phyloP scores from a whole-genome alignment of 2,888 invertebrate genomes.

The Scotopteryx bipunctaria region DNA sequence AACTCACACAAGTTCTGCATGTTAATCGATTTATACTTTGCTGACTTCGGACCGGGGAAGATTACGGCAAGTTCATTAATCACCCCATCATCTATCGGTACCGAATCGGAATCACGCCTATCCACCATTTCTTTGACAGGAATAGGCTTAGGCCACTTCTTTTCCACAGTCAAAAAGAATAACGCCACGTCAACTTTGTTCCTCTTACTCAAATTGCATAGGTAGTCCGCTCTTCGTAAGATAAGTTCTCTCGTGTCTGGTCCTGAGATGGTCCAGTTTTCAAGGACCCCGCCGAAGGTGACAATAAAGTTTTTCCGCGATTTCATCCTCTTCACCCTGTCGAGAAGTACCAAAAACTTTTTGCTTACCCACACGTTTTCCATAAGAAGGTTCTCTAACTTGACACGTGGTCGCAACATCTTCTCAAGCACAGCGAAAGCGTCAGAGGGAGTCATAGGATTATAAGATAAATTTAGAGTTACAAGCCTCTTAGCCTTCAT shows the following conservation, averaged over 20 bases:
- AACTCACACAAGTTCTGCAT: slow-evolving; percentile 49
- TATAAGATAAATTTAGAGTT: slow-evolving; percentile 52
- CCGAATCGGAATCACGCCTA: slow-evolving; percentile 16
- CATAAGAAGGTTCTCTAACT: slow-evolving; percentile 47
- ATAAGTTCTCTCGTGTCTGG: slow-evolving; percentile 47
- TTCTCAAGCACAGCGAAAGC: slow-evolving; percentile 42
- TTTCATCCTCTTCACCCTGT: slow-evolving; percentile 45
- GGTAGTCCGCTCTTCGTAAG: slow-evolving; percentile 46
- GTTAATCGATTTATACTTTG: slow-evolving; percentile 43
- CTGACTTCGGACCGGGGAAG: slow-evolving; percentile 46
- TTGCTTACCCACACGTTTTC: slow-evolving; percentile 48
- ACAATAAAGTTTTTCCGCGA: slow-evolving; percentile 43
- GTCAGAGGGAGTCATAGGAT: slow-evolving; percentile 47
- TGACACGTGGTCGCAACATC: slow-evolving; percentile 45
- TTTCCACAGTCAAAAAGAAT: slow-evolving; percentile 41
- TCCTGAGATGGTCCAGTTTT: slow-evolving; percentile 42
- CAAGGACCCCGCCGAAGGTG: slow-evolving; percentile 42
- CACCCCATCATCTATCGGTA: slow-evolving; percentile 45
- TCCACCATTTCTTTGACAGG: slow-evolving; percentile 35
- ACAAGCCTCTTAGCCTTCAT: slow-evolving; percentile 43
- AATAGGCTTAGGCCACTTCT: slow-evolving; percentile 32
- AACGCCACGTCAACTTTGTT: slow-evolving; percentile 39
- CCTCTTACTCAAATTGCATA: slow-evolving; percentile 39
- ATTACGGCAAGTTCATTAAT: slow-evolving; percentile 41
- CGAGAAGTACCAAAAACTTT: slow-evolving; percentile 41